A percentile compares a stretch with the other conserved stretches of the same genome.
Conservation (phyloP, 2,888 invertebrate genomes). For the Eupithecia subumbrata region DNA sequence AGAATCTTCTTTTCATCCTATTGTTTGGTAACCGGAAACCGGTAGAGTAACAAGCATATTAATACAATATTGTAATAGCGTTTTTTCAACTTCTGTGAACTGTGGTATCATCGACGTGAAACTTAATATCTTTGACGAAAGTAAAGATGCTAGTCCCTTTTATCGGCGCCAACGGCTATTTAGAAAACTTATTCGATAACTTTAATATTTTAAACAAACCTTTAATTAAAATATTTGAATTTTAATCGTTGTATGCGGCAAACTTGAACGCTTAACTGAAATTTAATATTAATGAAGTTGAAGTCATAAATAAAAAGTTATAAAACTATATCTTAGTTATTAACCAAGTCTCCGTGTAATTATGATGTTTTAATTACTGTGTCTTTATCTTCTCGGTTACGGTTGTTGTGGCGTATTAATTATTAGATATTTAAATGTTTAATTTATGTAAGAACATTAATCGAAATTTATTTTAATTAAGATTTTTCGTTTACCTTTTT, state of each 20-base stretch:
- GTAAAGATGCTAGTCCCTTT: slow-evolving; percentile 9
- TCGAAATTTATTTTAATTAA: slow-evolving; percentile 15
- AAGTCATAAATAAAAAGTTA: slow-evolving; percentile 43
- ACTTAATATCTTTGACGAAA: slow-evolving; percentile 24
- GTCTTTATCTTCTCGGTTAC: slow-evolving; percentile 20
- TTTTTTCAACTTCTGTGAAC: slow-evolving; percentile 11
- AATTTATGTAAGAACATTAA: slow-evolving; percentile 22
- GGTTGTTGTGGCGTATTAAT: slow-evolving; percentile 17
- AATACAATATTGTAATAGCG: neutral
- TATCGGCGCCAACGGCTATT: slow-evolving; percentile 28
- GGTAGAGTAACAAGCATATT: neutral
- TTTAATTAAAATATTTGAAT: slow-evolving; percentile 52
- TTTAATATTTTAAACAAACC: slow-evolving; percentile 30
- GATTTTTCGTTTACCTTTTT: neutral
- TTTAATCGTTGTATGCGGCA: slow-evolving; percentile 51
- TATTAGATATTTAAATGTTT: slow-evolving; percentile 20
- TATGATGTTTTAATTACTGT: slow-evolving; percentile 32
- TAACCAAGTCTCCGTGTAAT: slow-evolving; percentile 36
- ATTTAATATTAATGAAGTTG: slow-evolving; percentile 49
- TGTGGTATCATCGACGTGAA: slow-evolving; percentile 10
- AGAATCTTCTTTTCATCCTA: neutral
- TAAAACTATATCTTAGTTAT: slow-evolving; percentile 37
- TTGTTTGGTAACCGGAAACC: slow-evolving; percentile 2
- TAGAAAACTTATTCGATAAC: slow-evolving; percentile 26
- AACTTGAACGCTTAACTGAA: slow-evolving; percentile 45